Base-by-base conservation (phyloP, 2,113 vertebrate species). In the Ahaetulla prasina region DNA sequence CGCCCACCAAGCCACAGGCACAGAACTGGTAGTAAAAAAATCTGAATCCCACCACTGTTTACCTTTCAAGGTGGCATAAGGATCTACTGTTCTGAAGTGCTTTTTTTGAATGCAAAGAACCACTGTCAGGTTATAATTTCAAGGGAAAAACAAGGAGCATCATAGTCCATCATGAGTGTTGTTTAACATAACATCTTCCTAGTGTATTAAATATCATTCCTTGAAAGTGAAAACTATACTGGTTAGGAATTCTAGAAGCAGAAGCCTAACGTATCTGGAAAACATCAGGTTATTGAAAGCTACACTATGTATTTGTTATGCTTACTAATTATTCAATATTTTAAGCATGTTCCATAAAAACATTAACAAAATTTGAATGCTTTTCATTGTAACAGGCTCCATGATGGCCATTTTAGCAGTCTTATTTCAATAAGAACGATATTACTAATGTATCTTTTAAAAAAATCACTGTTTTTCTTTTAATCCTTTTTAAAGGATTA, bases 361-460 rank as follows among this genome's bases (percentile, higher is more conserved):
- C 90, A 68, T 94, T 94, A 95, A 95, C 90, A 92, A 93, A 93
- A 45, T 85, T 93, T 92, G 92, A 93, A 96, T 93, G 84, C 90
- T 87, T 95, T 95, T 94, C 89, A 88, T 92, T 96, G 90, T 90
- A 92, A 47, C 89, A 60, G 94, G 95, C 95, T 95, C 94, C 0
- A 95, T 95, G 93, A 95, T 94, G 93, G 53, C 54, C 91, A 94
- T 89, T 94, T 91, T 2, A 92, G 54, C 88, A 88, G 91, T 91
- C 50, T 88, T 49, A 93, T 93, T 95, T 94, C 96, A 93, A 94
- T 93, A 95, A 96, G 95, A 92, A 96, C 91, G 45, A 50, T 93
- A 86, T 91, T 89, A 93, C 57, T 68, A 89, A 89, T 96, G 95
- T 60, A 94, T 53, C 52, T 53, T 53, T 93, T 91, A 63, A 18